A percentile compares a stretch with the other conserved stretches of the same genome.
Evolutionary conservation across 2,797 vertebrate species (phyloP).

Genomic region (Brachyalestes nurse): DNA sequence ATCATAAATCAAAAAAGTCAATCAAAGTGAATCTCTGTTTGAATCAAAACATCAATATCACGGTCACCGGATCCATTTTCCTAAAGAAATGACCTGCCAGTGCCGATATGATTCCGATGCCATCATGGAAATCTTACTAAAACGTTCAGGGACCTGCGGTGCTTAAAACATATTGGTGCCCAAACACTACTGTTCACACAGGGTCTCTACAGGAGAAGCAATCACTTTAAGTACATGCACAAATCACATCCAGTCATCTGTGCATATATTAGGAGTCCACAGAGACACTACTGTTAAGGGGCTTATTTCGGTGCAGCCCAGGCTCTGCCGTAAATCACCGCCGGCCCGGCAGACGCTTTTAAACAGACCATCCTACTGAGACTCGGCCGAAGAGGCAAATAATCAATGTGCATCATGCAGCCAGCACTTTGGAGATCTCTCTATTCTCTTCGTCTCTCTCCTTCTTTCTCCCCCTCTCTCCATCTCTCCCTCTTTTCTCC

Average conservation of each 20-base stretch:
- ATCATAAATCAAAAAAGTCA: too few species aligned
- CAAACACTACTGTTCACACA: slow-evolving; percentile 28
- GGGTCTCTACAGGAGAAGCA: slow-evolving; percentile 30
- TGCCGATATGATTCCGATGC: neutral
- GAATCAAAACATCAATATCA: too few species aligned
- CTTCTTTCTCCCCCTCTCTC: neutral
- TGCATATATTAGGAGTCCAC: neutral
- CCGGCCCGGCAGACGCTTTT: slow-evolving; percentile 41
- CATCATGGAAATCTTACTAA: neutral
- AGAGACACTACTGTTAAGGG: slow-evolving; percentile 37
- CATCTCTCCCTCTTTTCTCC: neutral
- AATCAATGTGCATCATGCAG: slow-evolving; percentile 40
- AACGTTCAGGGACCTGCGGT: neutral
- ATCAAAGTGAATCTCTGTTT: too few species aligned
- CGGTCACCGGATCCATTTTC: too few species aligned
- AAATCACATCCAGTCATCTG: slow-evolving; percentile 38
- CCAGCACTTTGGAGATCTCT: slow-evolving; percentile 32
- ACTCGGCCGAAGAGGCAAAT: slow-evolving; percentile 16
- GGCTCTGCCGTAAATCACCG: slow-evolving; percentile 34
- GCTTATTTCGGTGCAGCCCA: slow-evolving; percentile 14
- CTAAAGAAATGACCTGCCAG: too few species aligned
- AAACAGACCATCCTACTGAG: slow-evolving; percentile 42
- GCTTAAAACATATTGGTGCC: neutral
- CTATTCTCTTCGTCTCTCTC: neutral
- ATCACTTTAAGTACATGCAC: slow-evolving; percentile 52